phyloP scores from a whole-genome alignment of 2,888 invertebrate species.

The Orthosia incerta region DNA sequence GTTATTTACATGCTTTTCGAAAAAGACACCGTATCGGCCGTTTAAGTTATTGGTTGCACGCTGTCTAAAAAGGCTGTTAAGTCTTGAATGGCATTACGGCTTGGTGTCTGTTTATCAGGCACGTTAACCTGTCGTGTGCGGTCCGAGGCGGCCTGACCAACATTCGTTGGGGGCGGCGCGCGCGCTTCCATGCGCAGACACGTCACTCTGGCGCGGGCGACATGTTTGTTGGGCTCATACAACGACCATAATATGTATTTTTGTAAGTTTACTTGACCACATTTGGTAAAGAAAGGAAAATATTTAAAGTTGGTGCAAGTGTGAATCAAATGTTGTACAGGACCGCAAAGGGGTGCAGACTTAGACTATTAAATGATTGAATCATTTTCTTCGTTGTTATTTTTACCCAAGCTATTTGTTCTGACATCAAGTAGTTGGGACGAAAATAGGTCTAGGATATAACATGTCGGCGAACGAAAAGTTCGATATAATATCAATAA shows the following conservation, averaged over 20 bases:
- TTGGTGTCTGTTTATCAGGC: constrained; percentile 75
- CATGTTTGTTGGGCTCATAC: constrained; percentile 26
- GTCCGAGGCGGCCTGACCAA: constrained; percentile 74
- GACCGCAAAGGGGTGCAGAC: no score
- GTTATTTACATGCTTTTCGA: constrained; percentile 77
- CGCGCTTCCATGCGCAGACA: constrained; percentile 45
- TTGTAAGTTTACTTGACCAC: constrained; percentile 49
- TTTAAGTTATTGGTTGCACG: constrained; percentile 75
- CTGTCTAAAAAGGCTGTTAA: constrained; percentile 78
- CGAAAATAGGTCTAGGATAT: neutral
- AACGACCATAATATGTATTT: constrained; percentile 46
- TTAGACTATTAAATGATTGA: no score
- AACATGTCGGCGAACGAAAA: neutral
- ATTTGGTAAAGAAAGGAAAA: constrained; percentile 25
- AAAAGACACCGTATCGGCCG: constrained; percentile 77
- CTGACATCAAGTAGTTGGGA: neutral
- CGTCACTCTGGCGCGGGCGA: constrained; percentile 34
- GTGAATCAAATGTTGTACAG: constrained; percentile 2
- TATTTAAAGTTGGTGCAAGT: constrained; percentile 3
- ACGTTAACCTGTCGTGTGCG: constrained; percentile 77
- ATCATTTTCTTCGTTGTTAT: no score
- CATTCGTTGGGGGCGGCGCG: constrained; percentile 66
- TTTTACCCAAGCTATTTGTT: no score
- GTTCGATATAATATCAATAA: neutral
- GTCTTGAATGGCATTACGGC: constrained; percentile 77